Evolutionary conservation across 2,888 invertebrate species (phyloP), one percentile per base, ranked within the genome.

Genomic region (Drosophila incognita): DNA sequence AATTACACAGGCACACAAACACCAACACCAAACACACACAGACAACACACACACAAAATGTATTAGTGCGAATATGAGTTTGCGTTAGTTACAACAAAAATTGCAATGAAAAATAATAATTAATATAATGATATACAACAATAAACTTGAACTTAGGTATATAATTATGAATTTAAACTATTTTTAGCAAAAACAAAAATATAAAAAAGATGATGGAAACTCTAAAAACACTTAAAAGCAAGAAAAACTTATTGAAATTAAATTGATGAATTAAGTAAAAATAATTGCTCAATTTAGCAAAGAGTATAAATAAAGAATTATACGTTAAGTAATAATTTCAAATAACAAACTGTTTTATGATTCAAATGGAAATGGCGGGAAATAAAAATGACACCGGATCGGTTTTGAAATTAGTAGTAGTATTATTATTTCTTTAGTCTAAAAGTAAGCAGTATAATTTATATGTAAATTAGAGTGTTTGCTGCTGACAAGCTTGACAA

Each of bases 221-320:
- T 76, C 73, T 81, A 75, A 88, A 76, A 72, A 42, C 82, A 89
- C 69, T 83, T 81, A 79, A 79, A 89, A 62, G 65, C 81, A 84
- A 77, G 51, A 69, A 71, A 69, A 69, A 81, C 76, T 83, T 85
- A 87, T 87, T 77, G 75, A 85, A 79, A 83, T 74, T 74, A 82
- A 81, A 88, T 79, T 85, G 88, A 87, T 77, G 85, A 81, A 86
- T 82, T 86, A 86, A 87, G 84, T 82, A 56, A 89, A 91, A 83
- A 83, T 81, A 91, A 92, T 92, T 92, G 92, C 92, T 92, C 92
- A 92, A 92, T 92, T 92, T 92, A 92, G 92, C 92, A 91, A 87
- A 90, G 89, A 87, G 88, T 88, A 88, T 79, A 87, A 87, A 87
- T 89, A 91, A 91, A 91, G 84, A 91, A 92, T 92, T 91, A 92